Evolutionary conservation across 2,797 vertebrate genomes (phyloP), one percentile per base, ranked within the genome.

Genomic region (Catamblyrhynchus diadema): DNA sequence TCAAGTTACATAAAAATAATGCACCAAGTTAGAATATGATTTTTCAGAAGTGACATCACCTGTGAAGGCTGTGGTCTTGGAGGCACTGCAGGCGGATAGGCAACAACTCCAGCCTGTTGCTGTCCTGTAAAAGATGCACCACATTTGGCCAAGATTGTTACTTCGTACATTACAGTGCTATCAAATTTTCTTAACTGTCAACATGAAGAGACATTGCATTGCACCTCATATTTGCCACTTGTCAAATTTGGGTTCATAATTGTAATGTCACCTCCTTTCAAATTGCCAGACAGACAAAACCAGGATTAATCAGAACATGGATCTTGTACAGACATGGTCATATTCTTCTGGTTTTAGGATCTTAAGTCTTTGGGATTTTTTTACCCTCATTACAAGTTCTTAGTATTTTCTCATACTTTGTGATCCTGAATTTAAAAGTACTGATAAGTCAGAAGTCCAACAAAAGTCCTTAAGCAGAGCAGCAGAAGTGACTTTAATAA

Each of bases 81-180:
- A 97, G 99, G 99, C 97, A 99, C 99, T 72, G 99, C 99, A 62
- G 99, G 99, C 30, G 99, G 99, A 91, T 98, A 99, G 88, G 99
- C 98, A 97, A 99, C 98, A 47, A 98, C 97, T 84, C 98, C 98
- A 83, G 98, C 70, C 74, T 98, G 99, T 59, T 98, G 98, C 53
- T 99, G 99, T 91, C 99, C 99, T 95, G 98, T 24, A 83, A 78
- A 81, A 94, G 87, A 70, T 1, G 4, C 12, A 95, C 3, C 19
- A 1, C 2, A 32, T 70, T 85, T 81, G n/a, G 53, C 23, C 62
- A 66, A 60, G 25, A 41, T 9, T 47, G 7, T 62, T 82, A 88
- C 22, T 72, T 47, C 65, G 61, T 42, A 65, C 32, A 15, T 60
- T 57, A 60, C 2, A 57, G n/a, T 6, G n/a, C 22, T 56, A 33